Conservation (phyloP, 2,113 vertebrate species). For the Amia ocellicauda region DNA sequence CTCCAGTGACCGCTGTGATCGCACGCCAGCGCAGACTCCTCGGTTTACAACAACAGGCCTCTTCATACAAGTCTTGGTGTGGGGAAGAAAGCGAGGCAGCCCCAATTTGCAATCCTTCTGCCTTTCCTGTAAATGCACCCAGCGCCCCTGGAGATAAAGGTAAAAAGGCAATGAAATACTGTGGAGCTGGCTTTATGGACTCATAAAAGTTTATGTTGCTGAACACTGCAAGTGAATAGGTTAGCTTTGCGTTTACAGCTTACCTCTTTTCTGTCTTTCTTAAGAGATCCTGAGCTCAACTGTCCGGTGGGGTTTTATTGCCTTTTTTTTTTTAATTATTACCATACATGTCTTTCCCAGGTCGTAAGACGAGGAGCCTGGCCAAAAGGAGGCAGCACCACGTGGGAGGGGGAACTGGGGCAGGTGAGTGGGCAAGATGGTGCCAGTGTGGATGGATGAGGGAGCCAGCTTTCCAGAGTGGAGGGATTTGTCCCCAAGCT, state of each 20-base stretch:
- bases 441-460: too few species aligned
- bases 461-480: too few species aligned
- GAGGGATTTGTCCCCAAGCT: too few species aligned
- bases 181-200: neutral
- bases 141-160: neutral
- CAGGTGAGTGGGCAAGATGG: too few species aligned
- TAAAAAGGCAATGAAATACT: conserved; percentile 1
- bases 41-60: neutral
- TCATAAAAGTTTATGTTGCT: conserved; percentile 11
- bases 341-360: neutral
- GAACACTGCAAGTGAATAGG: conserved; percentile 4
- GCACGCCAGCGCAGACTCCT: neutral
- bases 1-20: neutral
- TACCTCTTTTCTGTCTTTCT: neutral
- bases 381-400: too few species aligned
- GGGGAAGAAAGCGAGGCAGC: neutral
- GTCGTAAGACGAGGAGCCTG: neutral
- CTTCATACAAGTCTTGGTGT: neutral
- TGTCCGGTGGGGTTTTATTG: neutral
- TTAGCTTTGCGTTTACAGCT: conserved; percentile 1
- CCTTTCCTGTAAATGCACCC: neutral
- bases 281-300: neutral
- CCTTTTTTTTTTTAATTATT: neutral
- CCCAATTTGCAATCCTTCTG: too few species aligned
- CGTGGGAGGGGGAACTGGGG: too few species aligned